phyloP scores from a whole-genome alignment of 2,113 vertebrate genomes.

The Chaenocephalus aceratus region DNA sequence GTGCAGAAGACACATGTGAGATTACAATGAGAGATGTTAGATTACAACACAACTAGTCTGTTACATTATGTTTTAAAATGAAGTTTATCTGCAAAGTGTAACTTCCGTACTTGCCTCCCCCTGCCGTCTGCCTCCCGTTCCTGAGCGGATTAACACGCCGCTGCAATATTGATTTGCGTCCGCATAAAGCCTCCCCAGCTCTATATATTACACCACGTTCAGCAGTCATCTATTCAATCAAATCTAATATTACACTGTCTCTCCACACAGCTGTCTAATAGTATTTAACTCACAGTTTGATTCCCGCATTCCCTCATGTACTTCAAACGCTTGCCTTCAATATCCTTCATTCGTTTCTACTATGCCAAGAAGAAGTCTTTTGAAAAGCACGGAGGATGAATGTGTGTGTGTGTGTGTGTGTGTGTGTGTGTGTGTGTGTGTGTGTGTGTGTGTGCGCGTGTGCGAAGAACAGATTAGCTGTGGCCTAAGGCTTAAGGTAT shows the following conservation, averaged over 20 bases:
- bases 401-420: constrained; percentile 4
- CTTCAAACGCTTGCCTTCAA: constrained; percentile 80
- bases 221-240: constrained; percentile 83
- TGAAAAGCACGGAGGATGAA: constrained; percentile 77
- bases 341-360: constrained; percentile 77
- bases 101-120: too few species aligned
- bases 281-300: constrained; percentile 84
- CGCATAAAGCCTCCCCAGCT: constrained; percentile 71
- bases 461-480: constrained; percentile 78
- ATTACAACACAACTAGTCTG: too few species aligned
- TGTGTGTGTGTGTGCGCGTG: constrained; percentile 41
- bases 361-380: constrained; percentile 82
- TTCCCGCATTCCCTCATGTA: constrained; percentile 79
- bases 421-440: constrained; percentile 52
- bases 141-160: constrained; percentile 63
- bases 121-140: constrained; percentile 1
- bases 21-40: too few species aligned
- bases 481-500: constrained; percentile 84
- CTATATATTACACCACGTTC: constrained; percentile 80
- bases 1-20: too few species aligned
- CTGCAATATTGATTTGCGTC: constrained; percentile 80
- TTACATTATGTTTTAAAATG: too few species aligned
- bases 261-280: constrained; percentile 83
- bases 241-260: constrained; percentile 83
- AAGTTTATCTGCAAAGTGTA: too few species aligned